These are phyloP conservation scores for Polydesmus complanatus DNA, from an alignment of 2,888 invertebrate species.

Conservation along the genomic window DNA sequence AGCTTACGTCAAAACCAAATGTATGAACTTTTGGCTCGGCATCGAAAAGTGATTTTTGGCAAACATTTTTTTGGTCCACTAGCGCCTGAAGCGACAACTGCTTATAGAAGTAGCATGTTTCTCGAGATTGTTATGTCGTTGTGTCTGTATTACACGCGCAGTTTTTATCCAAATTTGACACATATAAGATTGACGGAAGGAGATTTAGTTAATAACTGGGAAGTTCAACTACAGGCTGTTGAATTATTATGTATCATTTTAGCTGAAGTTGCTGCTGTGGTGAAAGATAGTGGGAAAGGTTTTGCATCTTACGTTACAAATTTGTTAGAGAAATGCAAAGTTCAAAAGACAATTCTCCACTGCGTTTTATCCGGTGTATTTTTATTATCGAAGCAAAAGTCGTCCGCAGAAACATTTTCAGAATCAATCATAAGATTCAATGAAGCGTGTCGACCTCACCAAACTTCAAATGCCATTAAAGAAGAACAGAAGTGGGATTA, in stretches of 20 bases:
- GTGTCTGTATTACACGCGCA: conserved; percentile 64
- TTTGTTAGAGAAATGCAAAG: conserved; percentile 54
- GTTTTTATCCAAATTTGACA: conserved; percentile 54
- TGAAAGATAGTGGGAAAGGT: conserved; percentile 59
- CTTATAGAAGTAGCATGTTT: conserved; percentile 62
- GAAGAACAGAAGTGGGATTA: conserved; percentile 32
- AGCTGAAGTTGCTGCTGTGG: conserved; percentile 55
- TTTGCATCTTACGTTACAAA: conserved; percentile 63
- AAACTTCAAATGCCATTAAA: background rate
- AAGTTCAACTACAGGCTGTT: conserved; percentile 59
- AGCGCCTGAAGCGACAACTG: conserved; percentile 46
- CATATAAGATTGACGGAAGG: conserved; percentile 49
- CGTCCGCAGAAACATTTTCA: conserved; percentile 42
- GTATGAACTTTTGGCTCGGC: conserved; percentile 51
- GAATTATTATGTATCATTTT: conserved; percentile 58
- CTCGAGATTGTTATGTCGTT: conserved; percentile 57
- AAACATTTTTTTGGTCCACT: conserved; percentile 36
- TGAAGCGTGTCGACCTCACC: conserved; percentile 39
- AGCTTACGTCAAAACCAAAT: conserved; percentile 34
- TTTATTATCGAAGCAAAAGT: conserved; percentile 19
- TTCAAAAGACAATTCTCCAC: conserved; percentile 69
- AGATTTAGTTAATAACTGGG: conserved; percentile 57
- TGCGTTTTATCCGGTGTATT: conserved; percentile 62
- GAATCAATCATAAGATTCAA: conserved; percentile 61
- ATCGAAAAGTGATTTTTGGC: conserved; percentile 63